Percentiles rank a stretch among this genome's conserved stretches.
Evolutionary conservation across 2,113 vertebrate species (phyloP).

Genomic region (Brienomyrus brachyistius): DNA sequence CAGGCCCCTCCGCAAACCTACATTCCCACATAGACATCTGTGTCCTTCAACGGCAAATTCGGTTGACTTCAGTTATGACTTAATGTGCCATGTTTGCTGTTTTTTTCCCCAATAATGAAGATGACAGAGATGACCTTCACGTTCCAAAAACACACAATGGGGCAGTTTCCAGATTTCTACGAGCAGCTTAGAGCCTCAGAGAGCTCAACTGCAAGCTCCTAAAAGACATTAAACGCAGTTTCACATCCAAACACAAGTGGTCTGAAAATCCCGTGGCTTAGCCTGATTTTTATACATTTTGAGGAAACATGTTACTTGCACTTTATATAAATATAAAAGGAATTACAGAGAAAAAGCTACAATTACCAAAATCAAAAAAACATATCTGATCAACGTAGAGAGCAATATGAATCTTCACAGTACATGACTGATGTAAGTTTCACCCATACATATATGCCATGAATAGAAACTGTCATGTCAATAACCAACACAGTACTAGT

Average conservation of each 20-base stretch:
- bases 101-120: background rate
- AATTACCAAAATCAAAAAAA: background rate
- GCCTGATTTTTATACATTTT: background rate
- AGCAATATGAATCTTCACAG: background rate
- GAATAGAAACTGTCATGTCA: background rate
- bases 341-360: background rate
- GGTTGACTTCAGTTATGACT: constrained; percentile 9
- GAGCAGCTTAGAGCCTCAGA: background rate
- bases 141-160: background rate
- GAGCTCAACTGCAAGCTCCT: background rate
- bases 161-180: background rate
- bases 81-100: background rate
- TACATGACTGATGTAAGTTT: background rate
- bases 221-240: background rate
- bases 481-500: background rate
- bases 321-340: background rate
- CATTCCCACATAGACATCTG: constrained; percentile 10
- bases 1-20: background rate
- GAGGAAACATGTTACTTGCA: background rate
- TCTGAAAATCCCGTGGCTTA: background rate
- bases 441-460: background rate
- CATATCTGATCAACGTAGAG: background rate
- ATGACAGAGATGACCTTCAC: background rate
- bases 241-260: background rate
- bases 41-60: background rate